Evolutionary conservation across 64 coral and sea anemone species (phyloP).

Genomic region (Astreopora myriophthalma): DNA sequence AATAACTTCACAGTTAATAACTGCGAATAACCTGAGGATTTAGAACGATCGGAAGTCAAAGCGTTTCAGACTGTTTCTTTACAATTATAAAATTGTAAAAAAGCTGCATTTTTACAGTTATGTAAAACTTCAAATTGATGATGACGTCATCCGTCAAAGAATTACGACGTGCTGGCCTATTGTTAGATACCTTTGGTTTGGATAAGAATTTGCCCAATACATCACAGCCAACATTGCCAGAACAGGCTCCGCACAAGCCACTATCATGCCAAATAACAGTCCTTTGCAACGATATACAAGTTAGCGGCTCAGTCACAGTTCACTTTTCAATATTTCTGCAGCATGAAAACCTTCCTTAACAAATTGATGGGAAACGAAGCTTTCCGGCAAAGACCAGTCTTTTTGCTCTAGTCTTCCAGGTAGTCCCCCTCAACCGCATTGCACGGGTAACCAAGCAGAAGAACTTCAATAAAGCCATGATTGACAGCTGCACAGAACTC

Average conservation of each 20-base stretch:
- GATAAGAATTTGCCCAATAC: background rate
- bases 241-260: background rate
- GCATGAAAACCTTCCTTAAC: background rate
- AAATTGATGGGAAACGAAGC: background rate
- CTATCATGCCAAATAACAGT: background rate
- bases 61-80: no score
- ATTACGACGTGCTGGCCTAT: background rate
- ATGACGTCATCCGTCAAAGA: background rate
- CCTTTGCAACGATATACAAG: background rate
- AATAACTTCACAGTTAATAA: no score
- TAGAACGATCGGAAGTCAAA: no score
- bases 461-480: constrained; percentile 13
- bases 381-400: background rate
- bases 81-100: no score
- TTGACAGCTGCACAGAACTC: background rate
- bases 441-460: background rate
- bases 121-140: background rate
- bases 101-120: no score
- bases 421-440: background rate
- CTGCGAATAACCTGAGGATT: no score
- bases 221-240: no score
- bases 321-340: background rate
- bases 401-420: background rate
- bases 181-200: background rate
- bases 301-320: background rate